phyloP scores from a whole-genome alignment of 2,797 vertebrate species.

The Aphelocoma californica region DNA sequence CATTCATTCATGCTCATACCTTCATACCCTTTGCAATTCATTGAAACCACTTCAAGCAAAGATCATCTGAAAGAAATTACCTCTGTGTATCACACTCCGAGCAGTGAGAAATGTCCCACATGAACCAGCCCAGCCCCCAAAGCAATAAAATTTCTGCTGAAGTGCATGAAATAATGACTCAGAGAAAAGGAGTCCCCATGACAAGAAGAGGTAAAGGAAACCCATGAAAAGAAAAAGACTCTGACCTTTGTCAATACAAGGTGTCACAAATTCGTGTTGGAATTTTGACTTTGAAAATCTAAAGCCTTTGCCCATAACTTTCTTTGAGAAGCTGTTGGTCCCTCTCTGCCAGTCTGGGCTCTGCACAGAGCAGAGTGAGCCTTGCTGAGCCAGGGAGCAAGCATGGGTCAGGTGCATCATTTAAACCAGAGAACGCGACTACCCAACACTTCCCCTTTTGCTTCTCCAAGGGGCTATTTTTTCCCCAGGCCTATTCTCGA shows the following conservation, averaged over 20 bases:
- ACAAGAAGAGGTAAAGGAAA: conserved; percentile 66
- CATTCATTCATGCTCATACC: conserved; percentile 28
- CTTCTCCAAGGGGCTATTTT: not conserved
- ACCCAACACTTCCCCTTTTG: not conserved
- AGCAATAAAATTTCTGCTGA: conserved; percentile 76
- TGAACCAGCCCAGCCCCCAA: conserved; percentile 56
- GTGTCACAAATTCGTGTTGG: conserved; percentile 37
- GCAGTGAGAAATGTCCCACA: conserved; percentile 68
- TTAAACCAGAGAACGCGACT: not conserved
- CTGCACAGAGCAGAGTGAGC: not conserved
- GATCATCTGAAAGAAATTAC: conserved; percentile 75
- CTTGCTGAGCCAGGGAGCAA: not conserved
- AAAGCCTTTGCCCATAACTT: not conserved
- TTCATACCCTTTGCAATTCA: conserved; percentile 58
- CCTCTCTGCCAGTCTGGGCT: not conserved
- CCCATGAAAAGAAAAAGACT: conserved; percentile 35
- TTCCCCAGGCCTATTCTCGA: not conserved
- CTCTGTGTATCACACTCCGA: conserved; percentile 35
- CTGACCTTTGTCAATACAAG: conserved; percentile 17
- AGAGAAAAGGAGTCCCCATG: conserved; percentile 70
- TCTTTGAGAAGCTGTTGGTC: not conserved
- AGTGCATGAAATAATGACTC: conserved; percentile 68
- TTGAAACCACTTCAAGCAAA: conserved; percentile 74
- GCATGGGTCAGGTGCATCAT: not conserved
- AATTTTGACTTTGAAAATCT: conserved; percentile 35